Evolutionary conservation across 2,113 vertebrate genomes (phyloP).

Genomic region (Apodemus speciosus): DNA sequence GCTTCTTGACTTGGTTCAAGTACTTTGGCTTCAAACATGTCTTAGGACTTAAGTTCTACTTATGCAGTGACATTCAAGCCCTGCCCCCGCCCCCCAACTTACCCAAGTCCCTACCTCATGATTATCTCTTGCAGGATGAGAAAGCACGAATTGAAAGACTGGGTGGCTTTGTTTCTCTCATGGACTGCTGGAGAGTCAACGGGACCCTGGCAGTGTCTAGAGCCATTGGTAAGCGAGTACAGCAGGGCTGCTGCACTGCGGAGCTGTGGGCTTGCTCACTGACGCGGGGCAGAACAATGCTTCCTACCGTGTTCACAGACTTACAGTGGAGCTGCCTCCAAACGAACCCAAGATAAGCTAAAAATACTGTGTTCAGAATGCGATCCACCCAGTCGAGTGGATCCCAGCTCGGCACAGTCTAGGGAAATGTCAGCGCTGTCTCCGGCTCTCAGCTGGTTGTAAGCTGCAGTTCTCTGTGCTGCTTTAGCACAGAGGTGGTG

Average conservation of each 20-base stretch:
- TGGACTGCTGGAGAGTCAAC: slow-evolving; percentile 98
- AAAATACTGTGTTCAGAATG: not conserved
- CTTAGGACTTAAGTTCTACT: not conserved
- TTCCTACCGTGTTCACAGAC: not conserved
- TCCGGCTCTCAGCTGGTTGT: not conserved
- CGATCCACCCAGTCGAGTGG: not conserved
- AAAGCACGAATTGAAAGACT: slow-evolving; percentile 93
- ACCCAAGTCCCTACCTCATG: not conserved
- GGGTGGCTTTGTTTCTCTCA: slow-evolving; percentile 94
- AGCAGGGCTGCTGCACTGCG: accelerated
- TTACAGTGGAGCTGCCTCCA: not conserved
- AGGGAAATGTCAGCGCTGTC: not conserved
- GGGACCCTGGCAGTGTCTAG: slow-evolving; percentile 97
- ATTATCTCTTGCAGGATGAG: slow-evolving; percentile 89
- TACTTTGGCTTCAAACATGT: not conserved
- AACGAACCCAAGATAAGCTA: not conserved
- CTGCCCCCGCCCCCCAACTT: accelerated
- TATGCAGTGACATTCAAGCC: accelerated
- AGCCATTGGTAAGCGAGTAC: slow-evolving; percentile 92
- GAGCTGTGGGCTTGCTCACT: not conserved
- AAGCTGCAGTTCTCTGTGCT: not conserved
- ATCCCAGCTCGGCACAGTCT: not conserved
- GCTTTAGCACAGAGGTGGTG: not conserved
- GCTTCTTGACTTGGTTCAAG: not conserved
- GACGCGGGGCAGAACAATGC: not conserved